phyloP scores from a whole-genome alignment of 1,140 invertebrate species.

The Asobara japonica region DNA sequence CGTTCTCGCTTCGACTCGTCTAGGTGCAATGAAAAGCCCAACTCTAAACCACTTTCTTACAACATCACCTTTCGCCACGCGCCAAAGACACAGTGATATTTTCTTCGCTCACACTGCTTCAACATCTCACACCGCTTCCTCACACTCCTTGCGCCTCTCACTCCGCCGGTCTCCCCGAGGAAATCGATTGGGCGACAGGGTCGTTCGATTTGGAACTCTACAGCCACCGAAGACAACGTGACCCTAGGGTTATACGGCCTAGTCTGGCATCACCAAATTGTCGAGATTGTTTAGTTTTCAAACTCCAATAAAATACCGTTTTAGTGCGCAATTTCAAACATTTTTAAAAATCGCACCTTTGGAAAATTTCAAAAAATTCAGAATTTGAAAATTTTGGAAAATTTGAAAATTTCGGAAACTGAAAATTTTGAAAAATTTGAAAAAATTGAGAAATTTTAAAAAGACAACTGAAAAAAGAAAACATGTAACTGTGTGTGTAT shows the following conservation, averaged over 20 bases:
- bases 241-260: neutral
- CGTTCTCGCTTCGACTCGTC: neutral
- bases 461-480: too few relatives aligned
- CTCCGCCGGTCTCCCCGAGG: constrained; percentile 43
- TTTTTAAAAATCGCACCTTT: too few relatives aligned
- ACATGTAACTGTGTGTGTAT: too few relatives aligned
- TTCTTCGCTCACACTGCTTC: neutral
- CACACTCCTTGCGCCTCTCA: constrained; percentile 29
- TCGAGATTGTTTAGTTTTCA: constrained; percentile 1
- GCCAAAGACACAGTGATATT: neutral
- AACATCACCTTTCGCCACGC: neutral
- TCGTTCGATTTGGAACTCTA: constrained; percentile 21
- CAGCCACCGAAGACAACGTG: constrained; percentile 7
- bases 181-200: constrained; percentile 39
- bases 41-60: neutral
- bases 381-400: too few relatives aligned
- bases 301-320: neutral
- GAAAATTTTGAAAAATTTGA: too few relatives aligned
- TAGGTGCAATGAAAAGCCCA: neutral
- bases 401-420: too few relatives aligned
- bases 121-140: constrained; percentile 10
- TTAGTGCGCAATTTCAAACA: too few relatives aligned
- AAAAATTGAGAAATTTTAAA: too few relatives aligned
- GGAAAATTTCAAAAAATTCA: too few relatives aligned
- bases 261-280: neutral